A percentile compares a stretch with the other conserved stretches of the same genome.
Evolutionary conservation across 2,113 vertebrate species (phyloP).

Genomic region (Varanus komodoensis): DNA sequence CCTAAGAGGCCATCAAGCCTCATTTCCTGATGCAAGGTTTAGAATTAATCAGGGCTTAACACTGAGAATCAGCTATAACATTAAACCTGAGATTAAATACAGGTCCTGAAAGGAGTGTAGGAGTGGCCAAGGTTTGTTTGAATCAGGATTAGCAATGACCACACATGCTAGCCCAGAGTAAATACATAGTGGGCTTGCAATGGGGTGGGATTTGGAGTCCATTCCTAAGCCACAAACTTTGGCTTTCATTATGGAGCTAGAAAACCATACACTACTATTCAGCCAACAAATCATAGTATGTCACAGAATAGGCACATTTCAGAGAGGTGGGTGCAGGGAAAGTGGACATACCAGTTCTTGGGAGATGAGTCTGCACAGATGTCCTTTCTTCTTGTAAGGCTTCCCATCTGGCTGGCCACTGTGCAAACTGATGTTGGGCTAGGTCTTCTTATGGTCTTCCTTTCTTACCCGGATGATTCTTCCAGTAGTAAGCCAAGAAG

Average conservation of each 20-base stretch:
- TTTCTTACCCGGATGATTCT: background rate
- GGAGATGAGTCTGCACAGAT: no score
- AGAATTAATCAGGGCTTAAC: background rate
- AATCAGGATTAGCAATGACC: background rate
- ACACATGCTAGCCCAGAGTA: background rate
- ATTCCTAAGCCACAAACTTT: background rate
- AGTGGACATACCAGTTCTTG: background rate
- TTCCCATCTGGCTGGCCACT: no score
- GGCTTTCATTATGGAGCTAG: background rate
- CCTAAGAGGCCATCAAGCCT: background rate
- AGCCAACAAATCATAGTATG: background rate
- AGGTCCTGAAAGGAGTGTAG: background rate
- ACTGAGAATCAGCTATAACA: background rate
- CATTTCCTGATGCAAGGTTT: background rate
- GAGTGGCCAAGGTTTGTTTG: background rate
- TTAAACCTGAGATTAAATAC: background rate
- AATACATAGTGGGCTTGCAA: background rate
- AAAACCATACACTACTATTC: background rate
- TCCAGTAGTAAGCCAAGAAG: background rate
- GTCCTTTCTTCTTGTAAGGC: no score
- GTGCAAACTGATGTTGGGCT: no score
- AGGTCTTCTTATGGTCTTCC: no score
- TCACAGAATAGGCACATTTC: background rate
- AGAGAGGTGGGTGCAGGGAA: background rate
- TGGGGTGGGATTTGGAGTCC: fast-evolving